Base-by-base conservation (phyloP, 2,888 invertebrate genomes). In the Synergus laeviventris region DNA sequence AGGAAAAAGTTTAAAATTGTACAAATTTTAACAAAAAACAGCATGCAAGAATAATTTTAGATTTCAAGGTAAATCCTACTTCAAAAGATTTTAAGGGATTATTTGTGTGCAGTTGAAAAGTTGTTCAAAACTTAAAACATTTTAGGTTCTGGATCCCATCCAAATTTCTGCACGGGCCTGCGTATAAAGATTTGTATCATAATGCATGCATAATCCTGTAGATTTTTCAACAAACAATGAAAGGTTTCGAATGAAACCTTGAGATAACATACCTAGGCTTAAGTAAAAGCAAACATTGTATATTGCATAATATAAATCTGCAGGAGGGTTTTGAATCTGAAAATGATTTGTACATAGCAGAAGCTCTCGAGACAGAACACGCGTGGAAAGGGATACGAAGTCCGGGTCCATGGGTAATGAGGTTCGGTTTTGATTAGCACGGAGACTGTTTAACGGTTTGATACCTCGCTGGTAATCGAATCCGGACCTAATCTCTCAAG, bases 401-500 rank as follows among this genome's bases (percentile, higher is more conserved):
- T 84, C 83, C 82, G 84, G 86, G 84, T 84, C 85, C 86, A 86
- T 82, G 86, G 87, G 86, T 91, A 91, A 91, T 91, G 89, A 91
- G 90, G 90, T 91, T 91, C 89, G 89, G 90, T 91, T 91, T 91
- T 91, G 91, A 91, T 91, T 91, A 91, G 91, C 91, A 90, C 89
- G 89, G 90, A 91, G 90, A 91, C 91, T 91, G 91, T 91, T 91
- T 91, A 91, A 91, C 91, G 91, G 91, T 91, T 91, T 90, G 90
- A 90, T 91, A 91, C 91, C 91, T 91, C 90, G 89, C 88, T 87
- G 87, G 89, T 91, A 91, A 91, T 91, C 91, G 90, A 91, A 91
- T 91, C 90, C 89, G 88, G 90, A 91, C 90, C 91, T 91, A 91
- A 91, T 91, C 91, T 91, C 91, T 91, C 91, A 91, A 91, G 89